These are phyloP conservation scores for Lophius americanus DNA, from an alignment of 2,797 vertebrate species.

Conservation along the genomic window DNA sequence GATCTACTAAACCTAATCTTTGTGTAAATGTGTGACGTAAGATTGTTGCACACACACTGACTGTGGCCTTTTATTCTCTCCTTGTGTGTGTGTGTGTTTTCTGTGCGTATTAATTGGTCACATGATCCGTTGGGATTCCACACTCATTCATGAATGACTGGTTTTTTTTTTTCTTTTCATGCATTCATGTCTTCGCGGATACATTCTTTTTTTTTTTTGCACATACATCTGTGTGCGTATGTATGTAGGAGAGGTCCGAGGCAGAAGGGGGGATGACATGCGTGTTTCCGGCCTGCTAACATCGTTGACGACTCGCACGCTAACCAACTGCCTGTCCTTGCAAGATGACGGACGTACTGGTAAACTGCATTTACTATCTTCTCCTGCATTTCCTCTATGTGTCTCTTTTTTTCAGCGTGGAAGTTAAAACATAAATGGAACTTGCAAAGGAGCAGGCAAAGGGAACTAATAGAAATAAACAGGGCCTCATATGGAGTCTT, in stretches of 20 bases:
- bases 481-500: no score
- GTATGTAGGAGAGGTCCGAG: constrained; percentile 62
- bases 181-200: background rate
- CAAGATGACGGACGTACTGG: constrained; percentile 83
- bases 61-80: constrained; percentile 34
- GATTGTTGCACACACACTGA: constrained; percentile 24
- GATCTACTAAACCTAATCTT: no score
- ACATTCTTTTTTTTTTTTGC: constrained; percentile 9
- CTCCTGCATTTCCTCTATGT: constrained; percentile 8
- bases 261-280: constrained; percentile 71
- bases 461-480: no score
- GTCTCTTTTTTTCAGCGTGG: background rate
- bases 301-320: constrained; percentile 77
- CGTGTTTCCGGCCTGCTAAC: constrained; percentile 74
- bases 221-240: constrained; percentile 6
- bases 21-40: no score
- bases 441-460: background rate
- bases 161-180: background rate
- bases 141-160: background rate
- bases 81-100: constrained; percentile 30
- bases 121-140: constrained; percentile 7
- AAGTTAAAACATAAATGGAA: background rate
- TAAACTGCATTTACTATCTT: constrained; percentile 57
- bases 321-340: constrained; percentile 70
- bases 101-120: background rate